phyloP scores from a whole-genome alignment of 2,113 vertebrate genomes.

The Dolichotis patagonum region DNA sequence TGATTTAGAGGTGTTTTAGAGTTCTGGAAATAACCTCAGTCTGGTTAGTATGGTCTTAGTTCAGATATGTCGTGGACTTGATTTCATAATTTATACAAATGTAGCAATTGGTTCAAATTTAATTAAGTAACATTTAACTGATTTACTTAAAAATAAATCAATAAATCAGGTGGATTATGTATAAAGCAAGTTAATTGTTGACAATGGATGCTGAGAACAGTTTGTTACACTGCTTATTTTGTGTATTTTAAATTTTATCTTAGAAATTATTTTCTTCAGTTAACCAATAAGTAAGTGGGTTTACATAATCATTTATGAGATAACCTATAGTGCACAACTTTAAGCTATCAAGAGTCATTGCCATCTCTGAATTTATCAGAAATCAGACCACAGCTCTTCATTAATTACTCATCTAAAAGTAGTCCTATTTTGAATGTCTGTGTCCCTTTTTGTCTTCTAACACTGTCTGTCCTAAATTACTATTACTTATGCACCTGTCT shows the following conservation, averaged over 20 bases:
- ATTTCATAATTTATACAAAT: slow-evolving; percentile 28
- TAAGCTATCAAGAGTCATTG: not conserved
- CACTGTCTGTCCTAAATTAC: not conserved
- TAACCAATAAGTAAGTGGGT: slow-evolving; percentile 38
- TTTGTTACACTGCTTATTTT: slow-evolving; percentile 32
- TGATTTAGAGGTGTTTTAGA: slow-evolving; percentile 37
- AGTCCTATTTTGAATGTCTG: slow-evolving; percentile 9
- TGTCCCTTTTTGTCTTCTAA: not conserved
- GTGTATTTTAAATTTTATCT: slow-evolving; percentile 29
- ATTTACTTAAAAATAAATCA: slow-evolving; percentile 41
- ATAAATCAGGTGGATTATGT: not conserved
- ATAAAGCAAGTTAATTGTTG: slow-evolving; percentile 45
- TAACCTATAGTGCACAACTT: not conserved
- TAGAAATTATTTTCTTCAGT: slow-evolving; percentile 14
- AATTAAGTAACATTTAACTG: slow-evolving; percentile 4
- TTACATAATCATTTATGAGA: slow-evolving; percentile 37
- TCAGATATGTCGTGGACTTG: slow-evolving; percentile 25
- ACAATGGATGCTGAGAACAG: not conserved
- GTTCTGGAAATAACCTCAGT: not conserved
- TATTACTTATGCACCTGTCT: not conserved
- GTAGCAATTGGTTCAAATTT: slow-evolving; percentile 48
- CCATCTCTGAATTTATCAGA: not conserved
- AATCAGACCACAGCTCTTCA: not conserved
- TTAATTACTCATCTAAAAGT: not conserved
- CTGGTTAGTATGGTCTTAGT: slow-evolving; percentile 10